Evolutionary conservation across 2,888 invertebrate genomes (phyloP).

Genomic region (Dryadula phaetusa): DNA sequence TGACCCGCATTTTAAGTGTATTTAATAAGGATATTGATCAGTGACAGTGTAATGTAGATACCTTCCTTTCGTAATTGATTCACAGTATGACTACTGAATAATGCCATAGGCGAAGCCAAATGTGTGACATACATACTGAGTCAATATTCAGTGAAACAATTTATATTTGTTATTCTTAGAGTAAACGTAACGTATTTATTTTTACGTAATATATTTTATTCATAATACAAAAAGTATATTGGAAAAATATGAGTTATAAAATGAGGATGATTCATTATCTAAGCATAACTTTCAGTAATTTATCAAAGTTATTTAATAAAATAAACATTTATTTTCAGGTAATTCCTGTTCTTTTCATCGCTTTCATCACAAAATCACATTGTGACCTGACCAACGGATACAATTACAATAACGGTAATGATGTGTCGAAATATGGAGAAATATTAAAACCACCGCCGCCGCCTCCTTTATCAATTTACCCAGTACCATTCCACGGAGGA

Average conservation of each 20-base stretch:
- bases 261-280: too few relatives aligned
- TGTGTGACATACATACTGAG: conserved; percentile 8
- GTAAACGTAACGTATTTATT: background rate
- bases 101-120: conserved; percentile 18
- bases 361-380: conserved; percentile 59
- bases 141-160: background rate
- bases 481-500: conserved; percentile 73
- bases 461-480: conserved; percentile 64
- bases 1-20: background rate
- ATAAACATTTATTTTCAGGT: conserved; percentile 72
- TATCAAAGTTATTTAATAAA: too few relatives aligned
- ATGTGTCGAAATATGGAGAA: conserved; percentile 67
- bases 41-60: conserved; percentile 48
- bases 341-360: conserved; percentile 62
- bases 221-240: too few relatives aligned
- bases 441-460: conserved; percentile 77
- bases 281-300: too few relatives aligned
- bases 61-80: conserved; percentile 64
- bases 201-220: conserved; percentile 1
- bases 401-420: conserved; percentile 55
- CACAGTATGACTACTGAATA: conserved; percentile 52
- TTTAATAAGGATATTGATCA: conserved; percentile 38
- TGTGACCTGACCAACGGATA: conserved; percentile 62
- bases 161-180: background rate
- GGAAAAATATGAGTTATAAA: too few relatives aligned